These are phyloP conservation scores for Pyrgilauda ruficollis DNA, from an alignment of 2,113 vertebrate species.

Conservation along the genomic window DNA sequence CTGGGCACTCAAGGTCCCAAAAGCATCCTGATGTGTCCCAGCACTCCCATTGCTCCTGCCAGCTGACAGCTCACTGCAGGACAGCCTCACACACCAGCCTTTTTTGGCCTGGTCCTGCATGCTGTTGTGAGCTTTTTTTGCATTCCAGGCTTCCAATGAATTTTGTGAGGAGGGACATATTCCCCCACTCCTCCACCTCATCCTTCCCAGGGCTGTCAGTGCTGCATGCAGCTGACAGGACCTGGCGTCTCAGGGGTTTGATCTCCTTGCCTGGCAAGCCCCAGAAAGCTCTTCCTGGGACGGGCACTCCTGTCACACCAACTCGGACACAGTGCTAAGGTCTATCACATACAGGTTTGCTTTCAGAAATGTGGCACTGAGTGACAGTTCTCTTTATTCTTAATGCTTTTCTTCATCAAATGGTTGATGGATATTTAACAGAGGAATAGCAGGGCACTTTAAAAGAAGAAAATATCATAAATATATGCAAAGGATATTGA, in stretches of 20 bases:
- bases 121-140: not conserved
- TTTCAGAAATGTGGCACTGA: not conserved
- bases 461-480: not conserved
- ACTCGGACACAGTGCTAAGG: not conserved
- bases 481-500: not conserved
- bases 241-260: not conserved
- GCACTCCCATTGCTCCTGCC: not conserved
- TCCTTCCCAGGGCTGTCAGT: not conserved
- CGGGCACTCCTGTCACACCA: not conserved
- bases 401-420: not conserved
- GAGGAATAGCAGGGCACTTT: not conserved
- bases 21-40: not conserved
- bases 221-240: not conserved
- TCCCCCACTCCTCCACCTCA: not conserved
- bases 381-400: not conserved
- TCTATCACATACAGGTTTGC: rapidly evolving
- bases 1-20: not conserved
- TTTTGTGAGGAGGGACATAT: not conserved
- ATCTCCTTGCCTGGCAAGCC: not conserved
- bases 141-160: not conserved
- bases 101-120: not conserved
- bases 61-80: not conserved
- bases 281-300: not conserved
- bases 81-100: not conserved
- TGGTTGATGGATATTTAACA: not conserved